Base-by-base conservation (phyloP, 2,888 invertebrate species). In the Oscheius onirici region DNA sequence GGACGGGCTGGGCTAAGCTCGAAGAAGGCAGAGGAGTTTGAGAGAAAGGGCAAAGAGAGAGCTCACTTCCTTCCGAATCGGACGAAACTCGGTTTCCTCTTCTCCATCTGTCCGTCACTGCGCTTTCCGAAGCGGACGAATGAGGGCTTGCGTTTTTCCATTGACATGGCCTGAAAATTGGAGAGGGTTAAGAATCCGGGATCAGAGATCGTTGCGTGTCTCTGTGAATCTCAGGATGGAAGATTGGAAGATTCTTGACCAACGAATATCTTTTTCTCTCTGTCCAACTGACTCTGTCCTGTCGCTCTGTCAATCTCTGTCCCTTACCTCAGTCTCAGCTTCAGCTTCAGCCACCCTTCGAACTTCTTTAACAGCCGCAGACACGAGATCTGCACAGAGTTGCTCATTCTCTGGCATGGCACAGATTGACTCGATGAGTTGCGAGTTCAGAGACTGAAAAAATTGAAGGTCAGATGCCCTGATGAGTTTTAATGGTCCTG, bases 61-160 rank as follows among this genome's bases (percentile, higher is more conserved):
- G 60, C 57, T 74, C 73, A 80, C 65, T 78, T 78, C 58, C 78
- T 67, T 51, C 80, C 80, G 69, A 80, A 80, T 73, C 80, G 74
- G 54, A 80, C 78, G 63, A 80, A 80, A 51, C 78, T 79, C 54
- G 80, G 78, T 74, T 80, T 80, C 68, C 80, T 68, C 72, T 80
- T 80, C 66, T 80, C 77, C 24, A 70, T 49, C 24, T 34, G 20
- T 17, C 55, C 58, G 63, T 66, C 58, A 55, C 77, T 77, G 17
- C 81, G 75, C 69, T 81, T 81, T 20, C 81, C 81, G 71, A 81
- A 81, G 22, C 81, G 77, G 17, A 81, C 79, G 72, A 81, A 81
- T 46, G 79, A 79, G 49, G 79, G 78, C 70, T 81, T 81, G 67
- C 81, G 74, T 71, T 81, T 81, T 22, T 63, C 70, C 52, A 75